Evolutionary conservation across 2,113 vertebrate species (phyloP).

Genomic region (Seriola dumerili): DNA sequence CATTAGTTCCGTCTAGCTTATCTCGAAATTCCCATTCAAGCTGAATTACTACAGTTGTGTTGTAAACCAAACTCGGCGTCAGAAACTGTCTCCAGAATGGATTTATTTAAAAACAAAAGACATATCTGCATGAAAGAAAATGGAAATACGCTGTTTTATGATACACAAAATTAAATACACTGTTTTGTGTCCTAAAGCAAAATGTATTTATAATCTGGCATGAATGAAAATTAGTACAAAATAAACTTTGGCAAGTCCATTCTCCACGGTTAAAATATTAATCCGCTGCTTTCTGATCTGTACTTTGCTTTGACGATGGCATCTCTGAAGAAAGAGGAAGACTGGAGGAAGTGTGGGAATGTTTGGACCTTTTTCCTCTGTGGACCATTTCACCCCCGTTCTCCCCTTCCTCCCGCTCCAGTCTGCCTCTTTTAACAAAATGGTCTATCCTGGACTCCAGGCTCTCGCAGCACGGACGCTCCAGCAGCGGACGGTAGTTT

Average conservation of each 20-base stretch:
- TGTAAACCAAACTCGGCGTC: neutral
- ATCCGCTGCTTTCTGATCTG: conserved; percentile 18
- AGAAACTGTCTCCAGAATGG: neutral
- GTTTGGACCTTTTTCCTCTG: conserved; percentile 71
- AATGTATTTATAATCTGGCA: neutral
- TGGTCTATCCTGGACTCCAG: conserved; percentile 93
- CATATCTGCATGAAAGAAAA: neutral
- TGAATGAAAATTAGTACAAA: neutral
- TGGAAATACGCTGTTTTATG: neutral
- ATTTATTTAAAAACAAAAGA: conserved; percentile 61
- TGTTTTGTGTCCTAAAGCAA: neutral
- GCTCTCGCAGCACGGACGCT: conserved; percentile 91
- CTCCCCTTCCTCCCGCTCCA: conserved; percentile 83
- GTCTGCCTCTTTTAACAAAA: conserved; percentile 90
- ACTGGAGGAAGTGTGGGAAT: conserved; percentile 52
- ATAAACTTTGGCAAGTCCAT: neutral
- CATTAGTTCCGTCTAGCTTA: conserved; percentile 44
- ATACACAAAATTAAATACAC: neutral
- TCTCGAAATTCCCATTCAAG: neutral
- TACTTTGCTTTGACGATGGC: conserved; percentile 1
- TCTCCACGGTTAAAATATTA: conserved; percentile 12
- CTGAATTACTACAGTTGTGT: no score
- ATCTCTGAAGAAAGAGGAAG: neutral
- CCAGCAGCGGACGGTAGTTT: conserved; percentile 89
- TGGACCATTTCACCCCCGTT: conserved; percentile 70